Evolutionary conservation across 1,140 invertebrate species (phyloP), one percentile per base, ranked within the genome.

Genomic region (Dolichoris vasculosae): DNA sequence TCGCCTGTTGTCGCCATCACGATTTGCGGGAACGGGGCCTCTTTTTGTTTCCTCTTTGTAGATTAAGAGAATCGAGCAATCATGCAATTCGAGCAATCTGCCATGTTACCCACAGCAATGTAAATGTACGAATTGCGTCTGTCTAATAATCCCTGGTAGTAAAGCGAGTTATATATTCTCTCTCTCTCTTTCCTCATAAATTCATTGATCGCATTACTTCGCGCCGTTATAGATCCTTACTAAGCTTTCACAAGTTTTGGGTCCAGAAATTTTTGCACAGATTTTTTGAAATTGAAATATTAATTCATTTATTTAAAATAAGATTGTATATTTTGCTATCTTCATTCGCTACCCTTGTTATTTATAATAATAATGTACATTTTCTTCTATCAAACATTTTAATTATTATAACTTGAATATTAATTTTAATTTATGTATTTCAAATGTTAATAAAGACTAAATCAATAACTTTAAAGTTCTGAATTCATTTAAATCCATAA

Each of bases 21-120:
- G 69, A 51, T 51, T 38, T n/a, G 26, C 51, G 35, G 0, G 69
- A 26, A 38, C 38, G 38, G 48, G 43, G 30, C 38, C 51, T 69
- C 59, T 48, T 59, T 71, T 63, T 30, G 46, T 46, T 83, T 83
- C 51, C 55, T 64, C 71, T 32, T 76, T 51, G 67, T 7, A 43
- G 32, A 40, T 73, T 71, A 82, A 9, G 23, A 76, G 30, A 51
- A 78, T 51, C 82, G 83, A 38, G 83, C 83, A 84, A 84, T 84
- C 77, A 80, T 84, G 64, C 77, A 84, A 84, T 84, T 84, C 76
- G 83, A 51, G 40, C 55, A 69, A 55, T 78, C 32, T 69, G 55
- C 35, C n/a, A 26, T 13, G 46, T 13, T 17, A 20, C 75, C 48
- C 8, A 32, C 20, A 73, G 26, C 38, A 13, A 43, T 38, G 32